Evolutionary conservation across 1,140 invertebrate genomes (phyloP).

Genomic region (Acromyrmex charruanus): DNA sequence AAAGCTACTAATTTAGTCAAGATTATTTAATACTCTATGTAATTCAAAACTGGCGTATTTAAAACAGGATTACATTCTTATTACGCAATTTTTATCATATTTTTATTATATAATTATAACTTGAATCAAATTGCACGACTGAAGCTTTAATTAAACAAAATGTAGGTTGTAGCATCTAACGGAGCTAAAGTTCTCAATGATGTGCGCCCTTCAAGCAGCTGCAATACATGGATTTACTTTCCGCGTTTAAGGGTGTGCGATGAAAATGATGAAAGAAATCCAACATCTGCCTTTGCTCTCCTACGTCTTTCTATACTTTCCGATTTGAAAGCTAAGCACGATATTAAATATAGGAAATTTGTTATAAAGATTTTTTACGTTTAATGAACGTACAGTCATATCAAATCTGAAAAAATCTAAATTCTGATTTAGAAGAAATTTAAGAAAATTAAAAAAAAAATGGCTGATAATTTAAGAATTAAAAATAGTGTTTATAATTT

Average conservation of each 20-base stretch:
- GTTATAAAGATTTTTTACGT: neutral
- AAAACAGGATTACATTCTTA: neutral
- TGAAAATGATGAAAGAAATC: constrained; percentile 59
- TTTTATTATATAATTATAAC: neutral
- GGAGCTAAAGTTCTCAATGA: constrained; percentile 19
- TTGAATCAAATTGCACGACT: neutral
- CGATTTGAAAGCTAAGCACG: constrained; percentile 24
- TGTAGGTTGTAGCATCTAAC: neutral
- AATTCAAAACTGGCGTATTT: neutral
- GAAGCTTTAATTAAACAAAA: constrained; percentile 36
- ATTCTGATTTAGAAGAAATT: neutral
- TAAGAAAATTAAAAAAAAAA: neutral
- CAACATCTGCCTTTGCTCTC: constrained; percentile 62
- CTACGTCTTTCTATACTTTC: constrained; percentile 16
- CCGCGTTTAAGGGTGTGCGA: constrained; percentile 24
- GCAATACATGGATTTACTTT: constrained; percentile 62
- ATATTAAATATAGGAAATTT: constrained; percentile 31
- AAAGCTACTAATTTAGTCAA: neutral
- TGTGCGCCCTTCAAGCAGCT: constrained; percentile 47
- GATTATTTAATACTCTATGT: neutral
- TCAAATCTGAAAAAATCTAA: neutral
- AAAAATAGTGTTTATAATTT: constrained; percentile 7
- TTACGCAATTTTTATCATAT: neutral
- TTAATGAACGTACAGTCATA: neutral
- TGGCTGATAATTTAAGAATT: neutral